Percentiles rank a stretch among this genome's conserved stretches.
phyloP scores from a whole-genome alignment of 2,797 vertebrate genomes.

The Acanthurus leucopareius region DNA sequence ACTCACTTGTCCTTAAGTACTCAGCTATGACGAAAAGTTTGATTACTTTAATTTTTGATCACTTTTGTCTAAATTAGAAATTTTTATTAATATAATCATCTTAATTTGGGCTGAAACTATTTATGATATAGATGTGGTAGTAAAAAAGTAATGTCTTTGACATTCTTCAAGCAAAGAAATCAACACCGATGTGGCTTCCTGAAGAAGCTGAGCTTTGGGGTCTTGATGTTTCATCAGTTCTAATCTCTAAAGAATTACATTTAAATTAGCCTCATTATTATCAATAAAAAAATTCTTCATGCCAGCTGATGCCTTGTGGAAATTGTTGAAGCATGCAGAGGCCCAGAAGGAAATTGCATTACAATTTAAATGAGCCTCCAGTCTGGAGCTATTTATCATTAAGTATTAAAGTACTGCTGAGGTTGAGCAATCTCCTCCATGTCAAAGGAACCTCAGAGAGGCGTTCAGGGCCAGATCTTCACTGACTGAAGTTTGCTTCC shows the following conservation, averaged over 20 bases:
- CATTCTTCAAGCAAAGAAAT: conserved; percentile 3
- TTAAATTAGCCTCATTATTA: conserved; percentile 46
- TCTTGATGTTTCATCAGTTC: conserved; percentile 8
- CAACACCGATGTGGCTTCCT: conserved; percentile 27
- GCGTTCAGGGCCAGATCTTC: conserved; percentile 16
- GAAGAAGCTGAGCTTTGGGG: conserved; percentile 10
- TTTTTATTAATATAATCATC: neutral
- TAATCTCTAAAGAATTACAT: conserved; percentile 41
- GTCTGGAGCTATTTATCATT: conserved; percentile 32
- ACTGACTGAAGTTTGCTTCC: conserved; percentile 36
- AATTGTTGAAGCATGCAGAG: conserved; percentile 31
- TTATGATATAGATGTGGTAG: neutral
- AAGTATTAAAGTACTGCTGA: conserved; percentile 39
- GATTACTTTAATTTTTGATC: neutral
- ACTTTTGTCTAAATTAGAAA: neutral
- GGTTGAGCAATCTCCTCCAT: neutral
- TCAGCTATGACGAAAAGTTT: neutral
- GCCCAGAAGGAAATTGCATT: conserved; percentile 37
- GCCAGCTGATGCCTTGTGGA: conserved; percentile 43
- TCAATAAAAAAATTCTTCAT: conserved; percentile 14
- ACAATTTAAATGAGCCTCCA: conserved; percentile 18
- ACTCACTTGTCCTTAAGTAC: no score
- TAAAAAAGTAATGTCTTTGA: neutral
- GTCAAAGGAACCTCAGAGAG: conserved; percentile 27
- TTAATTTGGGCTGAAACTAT: neutral